Conservation (phyloP, 2,888 invertebrate species). For the Ametastegia equiseti region DNA sequence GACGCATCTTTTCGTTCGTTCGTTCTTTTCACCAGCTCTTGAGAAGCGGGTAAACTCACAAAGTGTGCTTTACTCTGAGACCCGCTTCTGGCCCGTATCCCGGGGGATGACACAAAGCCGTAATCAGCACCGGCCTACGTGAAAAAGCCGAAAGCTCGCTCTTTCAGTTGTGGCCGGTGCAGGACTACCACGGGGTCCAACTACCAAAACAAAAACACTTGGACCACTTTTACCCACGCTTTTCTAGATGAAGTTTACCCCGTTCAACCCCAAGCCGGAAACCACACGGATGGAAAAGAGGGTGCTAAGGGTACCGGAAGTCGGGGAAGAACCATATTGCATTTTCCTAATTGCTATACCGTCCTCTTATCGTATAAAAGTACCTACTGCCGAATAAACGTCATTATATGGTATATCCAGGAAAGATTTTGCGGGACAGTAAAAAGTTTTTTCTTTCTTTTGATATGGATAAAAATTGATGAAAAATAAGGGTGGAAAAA, state of each 20-base stretch:
- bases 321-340: not conserved
- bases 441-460: not conserved
- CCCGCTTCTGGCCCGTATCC: slow-evolving; percentile 47
- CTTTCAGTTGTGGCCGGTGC: slow-evolving; percentile 39
- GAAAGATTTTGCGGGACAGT: not conserved
- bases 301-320: slow-evolving; percentile 10
- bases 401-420: not conserved
- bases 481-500: not conserved
- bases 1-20: not conserved
- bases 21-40: not conserved
- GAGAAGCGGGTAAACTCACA: slow-evolving; percentile 23
- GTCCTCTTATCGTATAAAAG: not conserved
- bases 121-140: slow-evolving; percentile 54
- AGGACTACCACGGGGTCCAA: slow-evolving; percentile 2
- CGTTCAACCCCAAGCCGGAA: not conserved
- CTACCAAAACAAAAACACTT: slow-evolving; percentile 28
- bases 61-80: slow-evolving; percentile 51
- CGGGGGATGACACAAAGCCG: slow-evolving; percentile 53
- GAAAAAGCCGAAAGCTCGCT: slow-evolving; percentile 29
- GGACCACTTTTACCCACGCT: not conserved
- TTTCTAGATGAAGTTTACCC: slow-evolving; percentile 12
- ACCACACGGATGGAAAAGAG: not conserved
- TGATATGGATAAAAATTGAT: not conserved
- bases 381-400: too few relatives aligned
- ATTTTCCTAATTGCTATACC: not conserved